A percentile compares a stretch with the other conserved stretches of the same genome.
These are phyloP conservation scores for Gastrophryne carolinensis DNA, from an alignment of 2,797 vertebrate species.

Conservation along the genomic window DNA sequence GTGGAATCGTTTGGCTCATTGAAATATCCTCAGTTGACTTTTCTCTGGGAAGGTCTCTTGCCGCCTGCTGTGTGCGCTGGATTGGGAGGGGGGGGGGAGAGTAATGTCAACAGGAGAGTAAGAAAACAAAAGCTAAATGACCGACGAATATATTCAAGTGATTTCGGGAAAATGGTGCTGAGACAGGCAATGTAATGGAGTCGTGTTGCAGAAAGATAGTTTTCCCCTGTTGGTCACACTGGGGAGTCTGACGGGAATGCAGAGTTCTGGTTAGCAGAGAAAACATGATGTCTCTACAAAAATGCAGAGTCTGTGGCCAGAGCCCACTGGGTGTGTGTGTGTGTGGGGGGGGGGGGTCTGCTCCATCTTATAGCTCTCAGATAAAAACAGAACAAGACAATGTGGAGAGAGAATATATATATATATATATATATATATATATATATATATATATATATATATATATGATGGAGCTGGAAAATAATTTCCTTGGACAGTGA, in stretches of 20 bases:
- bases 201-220: neutral
- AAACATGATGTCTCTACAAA: neutral
- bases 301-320: neutral
- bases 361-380: too few relatives aligned
- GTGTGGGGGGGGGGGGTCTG: neutral
- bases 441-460: too few relatives aligned
- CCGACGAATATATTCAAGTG: conserved; percentile 10
- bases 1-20: too few relatives aligned
- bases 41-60: neutral
- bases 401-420: too few relatives aligned
- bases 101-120: neutral
- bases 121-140: neutral
- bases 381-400: too few relatives aligned
- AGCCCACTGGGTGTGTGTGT: neutral
- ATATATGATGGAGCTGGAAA: too few relatives aligned
- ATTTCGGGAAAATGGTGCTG: conserved; percentile 22
- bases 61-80: neutral
- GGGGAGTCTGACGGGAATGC: conserved; percentile 4
- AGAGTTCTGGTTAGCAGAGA: neutral
- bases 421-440: too few relatives aligned
- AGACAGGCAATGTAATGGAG: conserved; percentile 12
- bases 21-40: neutral
- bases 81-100: neutral
- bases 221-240: conserved; percentile 22
- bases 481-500: too few relatives aligned